Evolutionary conservation across 2,888 invertebrate genomes (phyloP), one percentile per base, ranked within the genome.

Genomic region (Nomada hirtipes): DNA sequence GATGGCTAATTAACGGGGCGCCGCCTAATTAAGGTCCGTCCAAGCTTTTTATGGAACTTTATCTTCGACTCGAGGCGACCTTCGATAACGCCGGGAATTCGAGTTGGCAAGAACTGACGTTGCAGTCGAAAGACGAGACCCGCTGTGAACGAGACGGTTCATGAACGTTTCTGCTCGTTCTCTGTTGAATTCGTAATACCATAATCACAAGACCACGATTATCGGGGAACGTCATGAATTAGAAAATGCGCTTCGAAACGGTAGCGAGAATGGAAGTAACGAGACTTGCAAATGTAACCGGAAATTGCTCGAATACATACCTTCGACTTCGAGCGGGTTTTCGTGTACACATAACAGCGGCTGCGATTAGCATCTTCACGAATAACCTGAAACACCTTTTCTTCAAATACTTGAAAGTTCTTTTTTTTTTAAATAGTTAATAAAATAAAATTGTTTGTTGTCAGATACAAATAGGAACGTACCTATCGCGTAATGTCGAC

Each of bases 21-120:
- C 81, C 75, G 76, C 59, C 83, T 82, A 88, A 88, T 89, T 87
- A 88, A 87, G 83, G 67, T 57, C 77, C 82, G 68, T 78, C 74
- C 79, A 63, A 71, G 70, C 71, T 76, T 81, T 84, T 88, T 77
- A 81, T 64, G 23, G 57, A 42, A 26, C 60, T 73, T 88, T 87
- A 87, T 87, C 84, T 82, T 50, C 65, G 73, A 67, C 57, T 55
- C 50, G 67, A 4, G 55, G 63, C 76, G 72, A 50, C 47, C 55
- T 80, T 60, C 77, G 87, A 84, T 88, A 87, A 88, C 63, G 36
- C 10, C n/a, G 52, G 60, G 79, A 67, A 82, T 76, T 80, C 75
- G 63, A 78, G 69, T 47, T 61, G 76, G 83, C 67, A 72, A 42
- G 79, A 83, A 76, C 70, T 77, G 77, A 83, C 79, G 79, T 77